Evolutionary conservation across 2,797 vertebrate species (phyloP).

Genomic region (Poecilia gillii): DNA sequence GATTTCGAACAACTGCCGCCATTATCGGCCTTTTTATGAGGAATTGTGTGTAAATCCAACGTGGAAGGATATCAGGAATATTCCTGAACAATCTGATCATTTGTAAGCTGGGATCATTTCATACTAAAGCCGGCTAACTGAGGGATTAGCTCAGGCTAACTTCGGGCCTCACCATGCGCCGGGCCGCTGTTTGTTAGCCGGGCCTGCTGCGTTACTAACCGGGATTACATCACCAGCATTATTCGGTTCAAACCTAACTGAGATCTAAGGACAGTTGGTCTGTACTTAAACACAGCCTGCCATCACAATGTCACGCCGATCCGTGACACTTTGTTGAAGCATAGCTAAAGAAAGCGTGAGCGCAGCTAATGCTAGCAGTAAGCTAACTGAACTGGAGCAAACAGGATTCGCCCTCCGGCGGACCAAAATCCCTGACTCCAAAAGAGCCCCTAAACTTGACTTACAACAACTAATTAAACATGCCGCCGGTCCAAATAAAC

Average conservation of each 20-base stretch:
- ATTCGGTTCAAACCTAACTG: fast-evolving
- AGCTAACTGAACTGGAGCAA: conserved; percentile 15
- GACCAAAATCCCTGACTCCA: conserved; percentile 7
- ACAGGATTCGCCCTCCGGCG: conserved; percentile 29
- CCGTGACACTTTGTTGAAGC: fast-evolving
- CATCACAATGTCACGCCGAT: background rate
- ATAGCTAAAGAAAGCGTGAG: background rate
- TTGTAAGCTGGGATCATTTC: fast-evolving
- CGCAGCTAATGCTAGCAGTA: background rate
- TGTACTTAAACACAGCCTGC: fast-evolving
- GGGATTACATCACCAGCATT: too few relatives aligned
- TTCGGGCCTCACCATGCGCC: conserved; percentile 70
- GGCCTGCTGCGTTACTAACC: conserved; percentile 38
- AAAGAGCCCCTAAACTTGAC: fast-evolving
- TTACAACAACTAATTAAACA: fast-evolving
- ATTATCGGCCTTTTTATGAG: background rate
- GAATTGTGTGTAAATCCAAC: fast-evolving
- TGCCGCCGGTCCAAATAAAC: fast-evolving
- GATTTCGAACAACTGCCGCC: background rate
- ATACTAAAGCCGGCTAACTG: conserved; percentile 16
- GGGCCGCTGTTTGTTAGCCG: conserved; percentile 29
- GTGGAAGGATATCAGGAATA: fast-evolving
- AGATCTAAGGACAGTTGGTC: fast-evolving
- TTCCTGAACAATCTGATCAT: fast-evolving
- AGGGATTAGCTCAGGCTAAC: conserved; percentile 49